Evolutionary conservation across 2,888 invertebrate species (phyloP), one percentile per base, ranked within the genome.

Genomic region (Gortyna flavago): DNA sequence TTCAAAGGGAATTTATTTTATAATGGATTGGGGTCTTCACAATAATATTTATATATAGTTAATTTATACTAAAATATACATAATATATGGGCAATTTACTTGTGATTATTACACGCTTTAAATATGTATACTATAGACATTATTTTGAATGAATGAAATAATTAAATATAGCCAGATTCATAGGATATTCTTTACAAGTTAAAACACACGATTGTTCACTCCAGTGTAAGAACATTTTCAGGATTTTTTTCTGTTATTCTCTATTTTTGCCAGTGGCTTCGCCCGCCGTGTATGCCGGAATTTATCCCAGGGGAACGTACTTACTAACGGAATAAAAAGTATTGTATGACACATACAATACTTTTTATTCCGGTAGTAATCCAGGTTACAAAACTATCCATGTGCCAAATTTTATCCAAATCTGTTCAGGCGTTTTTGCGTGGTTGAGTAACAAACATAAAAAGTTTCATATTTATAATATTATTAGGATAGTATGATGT

Each of bases 11-110:
- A 41, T 79, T 64, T 65, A 59, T 72, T 32, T 44, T 62, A 72
- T 72, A 75, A 21, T 66, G 70, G 65, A 38, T 70, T 68, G 86
- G 80, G 81, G 72, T 72, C 29, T 48, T 79, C 13, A 80, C 38
- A 54, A 32, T 41, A 16, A 62, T 54, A 61, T 57, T 59, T n/a
- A n/a, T 44, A 29, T 64, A 71, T 72, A 64, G 18, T 70, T 64
- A 61, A 61, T 75, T 41, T 77, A 81, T 68, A 77, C 9, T 64
- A 62, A 79, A 65, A 78, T 71, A 69, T 77, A 75, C 41, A 73
- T 65, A 54, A 16, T 67, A 70, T 72, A 80, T 70, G 73, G 75
- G 66, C 72, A 80, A 84, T 75, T 76, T 65, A 67, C 11, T 78
- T 72, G 57, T 73, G 65, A 73, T 76, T 68, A 79, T 73, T 65